Percentiles rank a stretch among this genome's conserved stretches.
phyloP scores from a whole-genome alignment of 2,797 vertebrate genomes.

The Sarcophilus harrisii region DNA sequence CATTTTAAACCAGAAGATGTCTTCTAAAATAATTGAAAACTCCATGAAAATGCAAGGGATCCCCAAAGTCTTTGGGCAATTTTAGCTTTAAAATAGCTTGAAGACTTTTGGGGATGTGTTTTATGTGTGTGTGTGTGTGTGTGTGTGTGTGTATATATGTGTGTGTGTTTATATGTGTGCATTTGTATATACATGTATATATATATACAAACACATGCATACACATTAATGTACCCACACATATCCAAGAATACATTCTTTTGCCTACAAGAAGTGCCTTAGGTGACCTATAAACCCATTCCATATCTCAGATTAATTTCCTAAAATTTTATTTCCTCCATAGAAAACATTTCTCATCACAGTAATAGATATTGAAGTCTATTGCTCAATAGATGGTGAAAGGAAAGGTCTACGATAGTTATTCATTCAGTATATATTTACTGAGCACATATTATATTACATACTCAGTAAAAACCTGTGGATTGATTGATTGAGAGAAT shows the following conservation, averaged over 20 bases:
- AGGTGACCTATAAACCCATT: not conserved
- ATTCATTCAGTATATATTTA: not conserved
- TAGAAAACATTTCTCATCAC: slow-evolving; percentile 20
- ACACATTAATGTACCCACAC: too few species aligned
- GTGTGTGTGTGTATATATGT: too few species aligned
- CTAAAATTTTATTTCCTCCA: slow-evolving; percentile 35
- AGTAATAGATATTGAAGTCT: not conserved
- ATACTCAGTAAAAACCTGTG: not conserved
- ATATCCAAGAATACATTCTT: not conserved
- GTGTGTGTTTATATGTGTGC: too few species aligned
- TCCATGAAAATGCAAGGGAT: not conserved
- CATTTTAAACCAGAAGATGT: slow-evolving; percentile 39
- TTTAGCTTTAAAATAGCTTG: not conserved
- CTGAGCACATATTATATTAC: not conserved
- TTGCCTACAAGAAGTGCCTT: not conserved
- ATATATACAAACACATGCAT: too few species aligned
- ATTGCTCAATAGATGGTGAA: slow-evolving; percentile 28
- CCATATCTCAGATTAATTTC: slow-evolving; percentile 39
- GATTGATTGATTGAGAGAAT: slow-evolving; percentile 22
- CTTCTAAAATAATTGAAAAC: slow-evolving; percentile 36
- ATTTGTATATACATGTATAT: not conserved
- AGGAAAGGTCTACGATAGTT: not conserved
- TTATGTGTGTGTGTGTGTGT: not conserved
- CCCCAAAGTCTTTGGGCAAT: not conserved
- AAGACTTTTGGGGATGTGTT: not conserved